Conservation (phyloP, 2,888 invertebrate genomes). For the Calliphora vomitoria region DNA sequence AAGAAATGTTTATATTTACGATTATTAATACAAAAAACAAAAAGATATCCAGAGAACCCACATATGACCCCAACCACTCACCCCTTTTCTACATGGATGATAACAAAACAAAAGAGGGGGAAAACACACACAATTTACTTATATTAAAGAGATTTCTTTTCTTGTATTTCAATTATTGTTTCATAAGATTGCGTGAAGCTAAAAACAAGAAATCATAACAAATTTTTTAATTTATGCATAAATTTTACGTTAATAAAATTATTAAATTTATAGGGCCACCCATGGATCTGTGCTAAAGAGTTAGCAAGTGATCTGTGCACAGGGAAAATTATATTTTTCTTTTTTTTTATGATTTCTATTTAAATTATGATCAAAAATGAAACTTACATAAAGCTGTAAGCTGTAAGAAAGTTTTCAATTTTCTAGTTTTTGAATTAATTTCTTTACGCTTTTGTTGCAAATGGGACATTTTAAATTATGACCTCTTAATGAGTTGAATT, state of each 20-base stretch:
- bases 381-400: neutral
- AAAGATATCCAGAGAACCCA: neutral
- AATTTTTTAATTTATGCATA: slow-evolving; percentile 50
- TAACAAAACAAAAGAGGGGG: neutral
- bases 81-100: neutral
- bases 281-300: neutral
- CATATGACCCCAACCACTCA: neutral
- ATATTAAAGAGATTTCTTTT: slow-evolving; percentile 24
- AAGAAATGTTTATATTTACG: slow-evolving; percentile 17
- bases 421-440: neutral
- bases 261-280: slow-evolving; percentile 65
- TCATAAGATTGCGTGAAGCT: slow-evolving; percentile 60
- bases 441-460: neutral
- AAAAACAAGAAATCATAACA: slow-evolving; percentile 51
- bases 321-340: neutral
- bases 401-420: neutral
- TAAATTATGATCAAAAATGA: slow-evolving; percentile 21
- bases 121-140: neutral
- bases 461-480: slow-evolving; percentile 66
- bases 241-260: slow-evolving; percentile 57
- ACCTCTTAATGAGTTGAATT: slow-evolving; percentile 51
- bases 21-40: neutral
- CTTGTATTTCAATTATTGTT: neutral
- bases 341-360: slow-evolving; percentile 33
- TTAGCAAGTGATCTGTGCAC: neutral